Evolutionary conservation across 2,888 invertebrate genomes (phyloP).

Genomic region (Microctonus hyperodae): DNA sequence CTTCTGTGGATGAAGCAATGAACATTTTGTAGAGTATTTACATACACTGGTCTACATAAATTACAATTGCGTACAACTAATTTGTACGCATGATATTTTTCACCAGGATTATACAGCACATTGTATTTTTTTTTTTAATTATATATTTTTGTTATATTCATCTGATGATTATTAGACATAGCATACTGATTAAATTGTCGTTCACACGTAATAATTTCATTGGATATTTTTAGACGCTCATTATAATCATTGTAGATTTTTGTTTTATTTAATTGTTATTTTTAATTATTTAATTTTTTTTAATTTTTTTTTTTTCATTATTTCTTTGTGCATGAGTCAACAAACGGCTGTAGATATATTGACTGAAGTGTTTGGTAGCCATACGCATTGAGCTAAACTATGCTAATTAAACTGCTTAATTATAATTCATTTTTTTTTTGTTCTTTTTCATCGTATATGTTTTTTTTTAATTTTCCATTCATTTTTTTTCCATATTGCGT

Average conservation of each 20-base stretch:
- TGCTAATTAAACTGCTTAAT: constrained; percentile 17
- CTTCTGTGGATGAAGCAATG: constrained; percentile 18
- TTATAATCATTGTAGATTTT: constrained; percentile 15
- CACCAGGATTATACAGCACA: constrained; percentile 12
- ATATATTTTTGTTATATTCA: constrained; percentile 31
- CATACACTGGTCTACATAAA: constrained; percentile 33
- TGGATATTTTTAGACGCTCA: not conserved
- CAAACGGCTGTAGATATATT: constrained; percentile 17
- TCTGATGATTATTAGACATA: constrained; percentile 22
- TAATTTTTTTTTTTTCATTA: constrained; percentile 10
- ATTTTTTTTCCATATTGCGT: too few species aligned
- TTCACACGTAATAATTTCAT: constrained; percentile 17
- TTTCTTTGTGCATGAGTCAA: constrained; percentile 24
- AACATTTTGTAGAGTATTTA: constrained; percentile 20
- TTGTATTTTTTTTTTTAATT: constrained; percentile 42
- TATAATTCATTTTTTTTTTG: constrained; percentile 11
- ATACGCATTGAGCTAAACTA: constrained; percentile 21
- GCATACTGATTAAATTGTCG: constrained; percentile 24
- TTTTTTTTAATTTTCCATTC: too few species aligned
- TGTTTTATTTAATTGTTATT: constrained; percentile 23
- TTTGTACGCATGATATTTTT: constrained; percentile 13
- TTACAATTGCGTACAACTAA: constrained; percentile 24
- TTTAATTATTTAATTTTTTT: too few species aligned
- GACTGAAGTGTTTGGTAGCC: constrained; percentile 33
- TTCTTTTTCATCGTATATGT: not conserved